A percentile compares a stretch with the other conserved stretches of the same genome.
These are phyloP conservation scores for Tanytarsus gracilentus DNA, from an alignment of 2,888 invertebrate genomes.

Conservation along the genomic window DNA sequence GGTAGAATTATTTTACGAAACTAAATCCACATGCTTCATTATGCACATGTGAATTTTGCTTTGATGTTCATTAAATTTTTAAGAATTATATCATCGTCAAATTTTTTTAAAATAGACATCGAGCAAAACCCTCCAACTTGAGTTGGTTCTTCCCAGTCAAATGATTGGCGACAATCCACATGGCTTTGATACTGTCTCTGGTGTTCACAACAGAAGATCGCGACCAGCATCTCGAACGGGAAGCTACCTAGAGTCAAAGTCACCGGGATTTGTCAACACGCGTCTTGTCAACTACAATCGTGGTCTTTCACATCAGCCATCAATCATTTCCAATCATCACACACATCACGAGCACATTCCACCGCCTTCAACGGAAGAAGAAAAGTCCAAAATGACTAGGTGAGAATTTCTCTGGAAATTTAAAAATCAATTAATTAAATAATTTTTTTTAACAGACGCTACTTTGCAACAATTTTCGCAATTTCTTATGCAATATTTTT, in stretches of 20 bases:
- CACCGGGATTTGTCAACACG: conserved; percentile 18
- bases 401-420: conserved; percentile 33
- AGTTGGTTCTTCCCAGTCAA: conserved; percentile 10
- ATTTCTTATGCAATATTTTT: conserved; percentile 60
- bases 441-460: conserved; percentile 45
- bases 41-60: background rate
- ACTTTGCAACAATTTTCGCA: conserved; percentile 53
- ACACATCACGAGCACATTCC: conserved; percentile 44
- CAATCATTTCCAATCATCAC: background rate
- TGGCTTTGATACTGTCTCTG: background rate
- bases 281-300: conserved; percentile 18
- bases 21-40: conserved; percentile 12
- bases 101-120: background rate
- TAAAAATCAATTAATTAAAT: background rate
- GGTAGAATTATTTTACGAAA: conserved; percentile 19
- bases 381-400: conserved; percentile 46
- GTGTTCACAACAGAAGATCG: background rate
- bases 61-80: conserved; percentile 12
- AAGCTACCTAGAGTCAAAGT: conserved; percentile 7
- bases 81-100: background rate
- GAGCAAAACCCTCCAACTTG: background rate
- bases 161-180: background rate
- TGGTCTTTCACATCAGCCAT: conserved; percentile 17
- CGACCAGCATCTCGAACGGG: conserved; percentile 14
- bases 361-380: conserved; percentile 44